Conservation (phyloP, 2,888 invertebrate genomes). For the Noctua janthina region DNA sequence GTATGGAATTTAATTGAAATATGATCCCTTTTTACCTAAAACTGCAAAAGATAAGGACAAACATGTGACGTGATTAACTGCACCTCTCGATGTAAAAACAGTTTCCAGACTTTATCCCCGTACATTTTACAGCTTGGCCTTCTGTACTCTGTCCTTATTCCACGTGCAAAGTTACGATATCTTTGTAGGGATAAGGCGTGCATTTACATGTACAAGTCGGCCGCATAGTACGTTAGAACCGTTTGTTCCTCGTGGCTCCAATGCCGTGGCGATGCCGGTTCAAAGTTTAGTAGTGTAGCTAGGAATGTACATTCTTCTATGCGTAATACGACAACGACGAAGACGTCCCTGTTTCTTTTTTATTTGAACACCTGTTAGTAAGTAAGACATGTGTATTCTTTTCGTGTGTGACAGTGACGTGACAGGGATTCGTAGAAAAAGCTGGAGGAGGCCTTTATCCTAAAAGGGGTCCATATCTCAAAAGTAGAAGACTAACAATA, state of each 20-base stretch:
- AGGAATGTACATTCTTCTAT: conserved; percentile 40
- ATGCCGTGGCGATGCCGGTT: conserved; percentile 32
- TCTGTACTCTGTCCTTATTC: conserved; percentile 21
- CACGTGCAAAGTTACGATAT: conserved; percentile 40
- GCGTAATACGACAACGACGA: conserved; percentile 7
- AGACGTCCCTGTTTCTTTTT: conserved; percentile 1
- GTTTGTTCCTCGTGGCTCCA: conserved; percentile 46
- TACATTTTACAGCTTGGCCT: background rate
- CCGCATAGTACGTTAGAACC: conserved; percentile 35
- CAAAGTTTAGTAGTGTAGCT: conserved; percentile 26
- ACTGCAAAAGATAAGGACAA: background rate
- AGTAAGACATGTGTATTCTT: background rate
- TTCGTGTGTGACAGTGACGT: background rate
- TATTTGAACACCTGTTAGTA: conserved; percentile 14
- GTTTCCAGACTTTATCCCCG: background rate
- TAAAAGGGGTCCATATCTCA: too few relatives aligned
- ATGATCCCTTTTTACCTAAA: background rate
- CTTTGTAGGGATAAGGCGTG: conserved; percentile 42
- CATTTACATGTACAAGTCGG: conserved; percentile 54
- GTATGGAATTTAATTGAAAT: background rate
- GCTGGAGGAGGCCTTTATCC: too few relatives aligned
- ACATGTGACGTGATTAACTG: background rate
- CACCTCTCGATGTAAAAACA: too few relatives aligned
- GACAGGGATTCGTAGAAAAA: too few relatives aligned
- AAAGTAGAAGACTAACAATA: too few relatives aligned